Conservation (phyloP, 2,888 invertebrate species). For the Epinotia demarniana region DNA sequence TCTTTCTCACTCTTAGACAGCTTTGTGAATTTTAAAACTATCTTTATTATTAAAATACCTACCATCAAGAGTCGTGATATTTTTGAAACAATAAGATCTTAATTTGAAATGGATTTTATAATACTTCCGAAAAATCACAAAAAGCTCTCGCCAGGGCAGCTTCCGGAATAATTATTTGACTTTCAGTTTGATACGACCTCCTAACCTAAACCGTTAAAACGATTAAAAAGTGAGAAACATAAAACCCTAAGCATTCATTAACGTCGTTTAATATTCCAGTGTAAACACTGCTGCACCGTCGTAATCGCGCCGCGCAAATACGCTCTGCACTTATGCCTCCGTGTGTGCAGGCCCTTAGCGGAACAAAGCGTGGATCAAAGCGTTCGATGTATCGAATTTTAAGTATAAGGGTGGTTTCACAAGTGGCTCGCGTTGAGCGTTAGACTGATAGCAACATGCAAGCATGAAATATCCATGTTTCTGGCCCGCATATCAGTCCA, state of each 20-base stretch:
- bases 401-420: conserved; percentile 21
- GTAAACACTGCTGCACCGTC: conserved; percentile 53
- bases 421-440: conserved; percentile 10
- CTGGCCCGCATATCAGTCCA: background rate
- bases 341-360: conserved; percentile 71
- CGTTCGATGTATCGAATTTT: conserved; percentile 47
- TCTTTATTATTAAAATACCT: too few species aligned
- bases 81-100: too few species aligned
- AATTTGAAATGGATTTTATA: too few species aligned
- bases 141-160: too few species aligned
- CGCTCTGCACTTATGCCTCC: conserved; percentile 77
- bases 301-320: conserved; percentile 81
- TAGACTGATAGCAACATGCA: background rate
- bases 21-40: background rate
- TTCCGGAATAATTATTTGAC: background rate
- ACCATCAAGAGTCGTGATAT: too few species aligned
- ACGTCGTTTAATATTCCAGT: conserved; percentile 31
- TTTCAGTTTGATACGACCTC: background rate
- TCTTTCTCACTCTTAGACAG: background rate
- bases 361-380: conserved; percentile 73
- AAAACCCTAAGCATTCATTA: conserved; percentile 27
- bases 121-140: too few species aligned
- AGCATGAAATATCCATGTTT: background rate
- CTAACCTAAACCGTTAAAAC: background rate
- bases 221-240: background rate